These are phyloP conservation scores for Lacanobia oleracea DNA, from an alignment of 2,888 invertebrate species.

Conservation along the genomic window DNA sequence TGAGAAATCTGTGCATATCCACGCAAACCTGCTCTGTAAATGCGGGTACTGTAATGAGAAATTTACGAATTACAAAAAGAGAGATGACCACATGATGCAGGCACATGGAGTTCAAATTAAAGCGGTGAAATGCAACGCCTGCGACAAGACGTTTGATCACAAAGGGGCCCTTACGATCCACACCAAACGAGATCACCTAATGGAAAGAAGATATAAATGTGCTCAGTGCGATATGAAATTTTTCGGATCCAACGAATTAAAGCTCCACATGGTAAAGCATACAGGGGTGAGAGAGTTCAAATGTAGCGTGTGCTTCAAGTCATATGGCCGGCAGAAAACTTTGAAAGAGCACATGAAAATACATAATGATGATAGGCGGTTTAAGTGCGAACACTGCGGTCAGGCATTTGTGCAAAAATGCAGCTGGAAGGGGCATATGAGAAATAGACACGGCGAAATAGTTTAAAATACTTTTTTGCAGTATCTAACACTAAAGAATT, in stretches of 20 bases:
- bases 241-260: conserved; percentile 72
- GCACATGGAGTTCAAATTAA: conserved; percentile 75
- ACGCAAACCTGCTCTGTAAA: conserved; percentile 72
- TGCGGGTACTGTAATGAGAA: conserved; percentile 80
- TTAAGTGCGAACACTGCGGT: conserved; percentile 69
- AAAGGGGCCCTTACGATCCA: conserved; percentile 75
- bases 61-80: conserved; percentile 75
- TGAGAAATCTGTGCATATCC: conserved; percentile 81
- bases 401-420: conserved; percentile 72
- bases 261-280: conserved; percentile 73
- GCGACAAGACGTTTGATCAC: conserved; percentile 74
- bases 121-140: conserved; percentile 76
- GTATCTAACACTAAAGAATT: not conserved
- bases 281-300: conserved; percentile 70
- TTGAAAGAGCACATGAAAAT: conserved; percentile 74
- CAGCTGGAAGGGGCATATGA: conserved; percentile 71
- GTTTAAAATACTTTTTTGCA: conserved; percentile 35
- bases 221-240: conserved; percentile 77
- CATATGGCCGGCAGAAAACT: conserved; percentile 72
- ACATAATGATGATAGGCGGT: conserved; percentile 71
- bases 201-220: conserved; percentile 79
- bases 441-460: conserved; percentile 65
- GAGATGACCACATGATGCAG: conserved; percentile 74
- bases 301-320: conserved; percentile 74
- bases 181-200: conserved; percentile 77